These are phyloP conservation scores for Lacerta bilineata DNA, from an alignment of 2,797 vertebrate genomes.

Conservation along the genomic window DNA sequence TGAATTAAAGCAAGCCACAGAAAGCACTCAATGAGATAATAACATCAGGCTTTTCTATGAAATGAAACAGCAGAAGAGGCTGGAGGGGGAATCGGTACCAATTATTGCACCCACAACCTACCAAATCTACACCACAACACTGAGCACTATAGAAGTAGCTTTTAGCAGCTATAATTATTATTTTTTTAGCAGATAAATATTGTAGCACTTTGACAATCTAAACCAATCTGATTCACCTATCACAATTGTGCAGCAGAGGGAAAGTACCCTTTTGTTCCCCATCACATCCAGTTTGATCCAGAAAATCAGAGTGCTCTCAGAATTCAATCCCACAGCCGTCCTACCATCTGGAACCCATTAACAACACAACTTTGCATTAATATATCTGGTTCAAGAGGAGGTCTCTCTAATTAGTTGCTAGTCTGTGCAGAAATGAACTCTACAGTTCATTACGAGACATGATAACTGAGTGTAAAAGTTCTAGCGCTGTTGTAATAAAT, in stretches of 20 bases:
- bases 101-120: not conserved
- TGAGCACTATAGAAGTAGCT: not conserved
- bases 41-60: not conserved
- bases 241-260: not conserved
- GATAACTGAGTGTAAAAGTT: not conserved
- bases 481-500: conserved; percentile 20
- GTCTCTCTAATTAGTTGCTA: conserved; percentile 4
- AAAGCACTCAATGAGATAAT: not conserved
- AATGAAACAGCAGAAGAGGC: not conserved
- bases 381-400: not conserved
- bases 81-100: not conserved
- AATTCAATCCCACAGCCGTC: not conserved
- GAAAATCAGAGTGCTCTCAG: conserved; percentile 11
- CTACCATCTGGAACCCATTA: not conserved
- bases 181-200: not conserved
- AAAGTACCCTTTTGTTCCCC: not conserved
- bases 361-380: not conserved
- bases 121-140: not conserved
- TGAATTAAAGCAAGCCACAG: not conserved
- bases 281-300: not conserved
- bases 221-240: not conserved
- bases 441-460: not conserved
- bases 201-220: not conserved
- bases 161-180: not conserved
- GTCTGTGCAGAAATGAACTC: conserved; percentile 6